phyloP scores from a whole-genome alignment of 2,797 vertebrate species.

The Echeneis naucrates region DNA sequence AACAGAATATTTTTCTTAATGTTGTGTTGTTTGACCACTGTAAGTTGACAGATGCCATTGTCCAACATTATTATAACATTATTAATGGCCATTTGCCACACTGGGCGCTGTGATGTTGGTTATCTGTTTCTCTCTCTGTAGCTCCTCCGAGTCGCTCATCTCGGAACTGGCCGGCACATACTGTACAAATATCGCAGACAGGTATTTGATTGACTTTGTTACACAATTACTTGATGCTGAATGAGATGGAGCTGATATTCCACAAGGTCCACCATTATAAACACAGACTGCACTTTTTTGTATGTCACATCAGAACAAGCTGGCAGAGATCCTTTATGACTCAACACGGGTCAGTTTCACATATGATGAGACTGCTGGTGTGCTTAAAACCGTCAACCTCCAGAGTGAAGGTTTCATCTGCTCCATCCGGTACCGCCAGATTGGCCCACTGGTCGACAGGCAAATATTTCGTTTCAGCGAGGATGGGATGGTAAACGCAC shows the following conservation, averaged over 20 bases:
- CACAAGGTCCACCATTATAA: constrained; percentile 6
- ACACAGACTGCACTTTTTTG: background rate
- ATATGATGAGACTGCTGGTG: constrained; percentile 96
- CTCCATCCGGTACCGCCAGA: constrained; percentile 97
- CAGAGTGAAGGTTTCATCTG: constrained; percentile 99
- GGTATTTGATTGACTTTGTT: constrained; percentile 50
- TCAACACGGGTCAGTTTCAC: constrained; percentile 98
- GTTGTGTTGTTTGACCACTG: background rate
- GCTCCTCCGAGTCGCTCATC: constrained; percentile 94
- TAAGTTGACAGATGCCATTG: too few relatives aligned
- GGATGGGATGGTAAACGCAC: constrained; percentile 97
- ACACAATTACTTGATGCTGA: background rate
- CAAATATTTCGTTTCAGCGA: constrained; percentile 99
- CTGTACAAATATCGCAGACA: constrained; percentile 94
- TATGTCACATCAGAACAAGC: constrained; percentile 88
- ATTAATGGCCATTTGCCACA: too few relatives aligned
- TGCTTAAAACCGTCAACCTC: constrained; percentile 97
- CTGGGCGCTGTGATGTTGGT: too few relatives aligned
- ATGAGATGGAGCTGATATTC: background rate
- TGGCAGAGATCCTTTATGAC: constrained; percentile 97
- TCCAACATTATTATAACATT: too few relatives aligned
- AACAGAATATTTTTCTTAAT: background rate
- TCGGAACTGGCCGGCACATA: constrained; percentile 94
- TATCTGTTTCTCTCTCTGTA: constrained; percentile 62
- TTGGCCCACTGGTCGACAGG: constrained; percentile 95